A percentile compares a stretch with the other conserved stretches of the same genome.
Evolutionary conservation across 2,113 vertebrate genomes (phyloP).

Genomic region (Brachyistius frenatus): DNA sequence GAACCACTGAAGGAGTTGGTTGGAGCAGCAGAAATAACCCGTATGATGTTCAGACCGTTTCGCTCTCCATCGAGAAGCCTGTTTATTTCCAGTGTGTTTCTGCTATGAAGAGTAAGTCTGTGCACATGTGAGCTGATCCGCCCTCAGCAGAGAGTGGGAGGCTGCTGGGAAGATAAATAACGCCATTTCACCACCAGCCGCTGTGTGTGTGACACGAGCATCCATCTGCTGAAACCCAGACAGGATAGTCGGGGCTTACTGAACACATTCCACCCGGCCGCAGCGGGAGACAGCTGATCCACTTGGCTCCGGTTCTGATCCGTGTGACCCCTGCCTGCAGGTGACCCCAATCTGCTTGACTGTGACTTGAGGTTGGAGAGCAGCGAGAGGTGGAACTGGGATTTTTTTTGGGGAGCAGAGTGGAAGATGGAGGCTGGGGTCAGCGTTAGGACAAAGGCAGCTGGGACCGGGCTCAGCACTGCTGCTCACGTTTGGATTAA

Average conservation of each 20-base stretch:
- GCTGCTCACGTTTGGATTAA: constrained; percentile 5
- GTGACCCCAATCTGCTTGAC: constrained; percentile 60
- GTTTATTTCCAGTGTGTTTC: constrained; percentile 47
- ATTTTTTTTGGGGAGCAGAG: constrained; percentile 13
- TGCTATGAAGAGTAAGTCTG: constrained; percentile 47
- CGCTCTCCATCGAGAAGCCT: constrained; percentile 6
- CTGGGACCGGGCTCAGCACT: background rate
- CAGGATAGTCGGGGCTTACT: constrained; percentile 53
- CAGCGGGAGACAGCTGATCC: constrained; percentile 68
- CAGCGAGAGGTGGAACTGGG: background rate
- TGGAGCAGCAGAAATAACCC: background rate
- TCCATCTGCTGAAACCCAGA: constrained; percentile 60
- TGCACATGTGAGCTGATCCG: constrained; percentile 49
- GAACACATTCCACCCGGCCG: constrained; percentile 51
- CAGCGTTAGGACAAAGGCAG: background rate
- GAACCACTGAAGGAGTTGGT: constrained; percentile 6
- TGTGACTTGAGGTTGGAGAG: constrained; percentile 8
- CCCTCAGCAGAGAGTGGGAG: constrained; percentile 49
- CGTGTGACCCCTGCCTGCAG: constrained; percentile 58
- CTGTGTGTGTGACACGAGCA: constrained; percentile 55
- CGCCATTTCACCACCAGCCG: constrained; percentile 62
- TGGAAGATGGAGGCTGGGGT: constrained; percentile 23
- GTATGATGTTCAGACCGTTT: constrained; percentile 4
- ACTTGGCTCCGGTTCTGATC: constrained; percentile 66
- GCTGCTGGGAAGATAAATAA: constrained; percentile 62